These are phyloP conservation scores for Lysandra bellargus DNA, from an alignment of 2,888 invertebrate genomes.

Conservation along the genomic window DNA sequence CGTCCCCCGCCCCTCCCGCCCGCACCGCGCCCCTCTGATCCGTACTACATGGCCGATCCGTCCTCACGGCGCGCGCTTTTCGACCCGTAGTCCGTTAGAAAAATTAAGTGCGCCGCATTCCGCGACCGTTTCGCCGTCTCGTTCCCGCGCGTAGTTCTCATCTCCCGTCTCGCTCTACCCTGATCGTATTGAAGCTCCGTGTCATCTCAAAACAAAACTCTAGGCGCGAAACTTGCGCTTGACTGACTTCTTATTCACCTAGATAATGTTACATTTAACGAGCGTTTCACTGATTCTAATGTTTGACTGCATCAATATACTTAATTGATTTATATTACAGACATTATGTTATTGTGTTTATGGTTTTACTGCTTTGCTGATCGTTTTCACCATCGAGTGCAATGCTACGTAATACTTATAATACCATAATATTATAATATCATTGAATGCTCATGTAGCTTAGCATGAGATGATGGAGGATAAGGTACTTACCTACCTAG, in stretches of 20 bases:
- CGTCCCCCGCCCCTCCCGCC: conserved; percentile 52
- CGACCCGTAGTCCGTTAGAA: conserved; percentile 78
- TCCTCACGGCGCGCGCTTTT: conserved; percentile 73
- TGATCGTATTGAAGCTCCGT: conserved; percentile 34
- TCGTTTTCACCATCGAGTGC: background rate
- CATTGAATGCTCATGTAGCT: too few species aligned
- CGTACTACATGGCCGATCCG: conserved; percentile 74
- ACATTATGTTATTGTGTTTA: background rate
- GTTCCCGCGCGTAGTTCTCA: conserved; percentile 52
- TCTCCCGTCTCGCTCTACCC: conserved; percentile 42
- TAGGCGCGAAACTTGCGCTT: conserved; percentile 50
- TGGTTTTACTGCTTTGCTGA: background rate
- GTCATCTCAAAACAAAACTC: conserved; percentile 33
- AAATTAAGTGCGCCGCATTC: conserved; percentile 79
- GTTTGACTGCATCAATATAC: background rate
- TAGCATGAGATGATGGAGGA: background rate
- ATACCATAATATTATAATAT: too few species aligned
- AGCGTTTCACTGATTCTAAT: conserved; percentile 4
- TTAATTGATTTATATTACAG: background rate
- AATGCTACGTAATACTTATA: too few species aligned
- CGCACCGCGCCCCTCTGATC: conserved; percentile 49
- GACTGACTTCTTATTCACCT: conserved; percentile 26
- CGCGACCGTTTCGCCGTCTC: conserved; percentile 63
- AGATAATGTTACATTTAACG: conserved; percentile 17
- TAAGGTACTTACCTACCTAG: background rate